Conservation (phyloP, 2,888 invertebrate species). For the Clepsis dumicolana region DNA sequence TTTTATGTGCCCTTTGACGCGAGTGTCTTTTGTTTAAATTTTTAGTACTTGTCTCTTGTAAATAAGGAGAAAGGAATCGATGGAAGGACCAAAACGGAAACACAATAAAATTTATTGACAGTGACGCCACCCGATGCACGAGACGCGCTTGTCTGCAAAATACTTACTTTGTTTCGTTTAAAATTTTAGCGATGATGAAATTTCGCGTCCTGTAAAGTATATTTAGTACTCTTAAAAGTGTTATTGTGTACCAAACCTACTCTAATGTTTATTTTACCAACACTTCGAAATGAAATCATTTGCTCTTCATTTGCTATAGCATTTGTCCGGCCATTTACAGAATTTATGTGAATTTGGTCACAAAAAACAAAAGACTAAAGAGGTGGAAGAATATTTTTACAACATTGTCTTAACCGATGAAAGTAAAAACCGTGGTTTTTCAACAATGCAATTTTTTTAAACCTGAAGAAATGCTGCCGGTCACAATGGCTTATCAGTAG, state of each 20-base stretch:
- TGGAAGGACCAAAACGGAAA: too few relatives aligned
- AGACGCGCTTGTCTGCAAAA: too few relatives aligned
- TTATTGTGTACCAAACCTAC: too few relatives aligned
- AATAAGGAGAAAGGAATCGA: too few relatives aligned
- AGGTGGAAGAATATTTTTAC: not conserved
- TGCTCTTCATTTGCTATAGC: not conserved
- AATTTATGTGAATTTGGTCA: not conserved
- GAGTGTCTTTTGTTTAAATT: not conserved
- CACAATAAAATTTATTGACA: too few relatives aligned
- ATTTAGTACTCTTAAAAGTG: too few relatives aligned
- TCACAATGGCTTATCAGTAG: constrained; percentile 59
- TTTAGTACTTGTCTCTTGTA: not conserved
- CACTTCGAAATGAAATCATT: not conserved
- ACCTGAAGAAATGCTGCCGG: not conserved
- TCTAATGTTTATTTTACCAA: not conserved
- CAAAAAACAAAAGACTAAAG: not conserved
- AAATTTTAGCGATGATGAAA: too few relatives aligned
- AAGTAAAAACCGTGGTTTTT: constrained; percentile 1
- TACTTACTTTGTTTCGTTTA: too few relatives aligned
- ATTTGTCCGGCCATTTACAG: not conserved
- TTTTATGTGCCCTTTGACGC: constrained; percentile 30
- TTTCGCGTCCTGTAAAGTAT: too few relatives aligned
- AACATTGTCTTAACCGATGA: not conserved
- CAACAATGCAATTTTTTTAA: constrained; percentile 18
- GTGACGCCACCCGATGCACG: too few relatives aligned